These are phyloP conservation scores for Ethmia dodecea DNA, from an alignment of 2,888 invertebrate species.

Conservation along the genomic window DNA sequence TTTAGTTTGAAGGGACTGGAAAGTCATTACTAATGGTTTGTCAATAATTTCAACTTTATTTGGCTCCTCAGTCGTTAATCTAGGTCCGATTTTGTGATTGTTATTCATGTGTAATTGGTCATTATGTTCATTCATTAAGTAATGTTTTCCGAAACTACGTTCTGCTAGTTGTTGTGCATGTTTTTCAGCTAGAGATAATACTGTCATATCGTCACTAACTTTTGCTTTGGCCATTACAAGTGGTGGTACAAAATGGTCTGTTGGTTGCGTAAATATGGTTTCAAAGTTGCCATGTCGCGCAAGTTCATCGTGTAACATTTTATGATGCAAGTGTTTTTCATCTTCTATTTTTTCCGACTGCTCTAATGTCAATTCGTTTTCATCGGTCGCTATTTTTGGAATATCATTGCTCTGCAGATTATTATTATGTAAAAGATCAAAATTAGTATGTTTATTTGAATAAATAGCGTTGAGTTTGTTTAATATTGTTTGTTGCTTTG, in stretches of 20 bases:
- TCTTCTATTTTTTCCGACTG: constrained; percentile 52
- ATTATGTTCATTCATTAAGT: constrained; percentile 23
- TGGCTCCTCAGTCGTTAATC: constrained; percentile 26
- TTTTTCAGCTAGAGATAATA: constrained; percentile 67
- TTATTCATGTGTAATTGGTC: constrained; percentile 17
- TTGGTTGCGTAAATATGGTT: constrained; percentile 67
- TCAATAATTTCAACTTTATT: constrained; percentile 16
- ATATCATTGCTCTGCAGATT: constrained; percentile 59
- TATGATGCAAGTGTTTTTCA: constrained; percentile 59
- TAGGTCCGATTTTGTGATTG: constrained; percentile 11
- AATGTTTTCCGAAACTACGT: constrained; percentile 36
- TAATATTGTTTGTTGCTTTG: constrained; percentile 11
- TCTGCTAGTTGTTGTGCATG: constrained; percentile 63
- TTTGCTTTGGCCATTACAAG: constrained; percentile 73
- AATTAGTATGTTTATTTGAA: constrained; percentile 37
- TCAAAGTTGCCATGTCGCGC: constrained; percentile 62
- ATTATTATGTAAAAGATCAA: constrained; percentile 35
- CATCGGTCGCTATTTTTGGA: constrained; percentile 38
- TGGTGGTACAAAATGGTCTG: constrained; percentile 72
- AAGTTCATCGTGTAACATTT: constrained; percentile 62
- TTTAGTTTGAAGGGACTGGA: constrained; percentile 22
- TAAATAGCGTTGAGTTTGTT: constrained; percentile 25
- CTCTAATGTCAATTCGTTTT: constrained; percentile 42
- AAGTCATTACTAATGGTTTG: constrained; percentile 23
- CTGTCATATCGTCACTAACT: constrained; percentile 69